Percentiles rank a stretch among this genome's conserved stretches.
These are phyloP conservation scores for Philopedon plagiatum DNA, from an alignment of 2,888 invertebrate species.

Conservation along the genomic window DNA sequence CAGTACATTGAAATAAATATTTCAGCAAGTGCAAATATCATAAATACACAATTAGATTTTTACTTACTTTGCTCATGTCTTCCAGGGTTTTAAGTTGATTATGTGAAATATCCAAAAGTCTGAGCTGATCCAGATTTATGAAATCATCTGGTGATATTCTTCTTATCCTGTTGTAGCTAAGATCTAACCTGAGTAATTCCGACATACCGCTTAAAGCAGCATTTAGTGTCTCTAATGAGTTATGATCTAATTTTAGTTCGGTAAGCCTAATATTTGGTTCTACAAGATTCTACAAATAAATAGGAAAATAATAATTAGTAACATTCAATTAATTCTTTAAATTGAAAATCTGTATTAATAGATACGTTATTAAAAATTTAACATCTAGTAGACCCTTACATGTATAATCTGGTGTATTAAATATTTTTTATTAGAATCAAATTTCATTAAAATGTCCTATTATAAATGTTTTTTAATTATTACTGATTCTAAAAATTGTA, in stretches of 20 bases:
- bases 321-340: no score
- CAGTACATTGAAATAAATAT: no score
- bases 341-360: no score
- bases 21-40: not conserved
- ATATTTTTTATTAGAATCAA: not conserved
- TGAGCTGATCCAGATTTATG: constrained; percentile 82
- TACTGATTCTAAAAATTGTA: no score
- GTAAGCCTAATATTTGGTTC: constrained; percentile 82
- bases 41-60: no score
- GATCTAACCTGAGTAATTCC: constrained; percentile 79
- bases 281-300: constrained; percentile 77
- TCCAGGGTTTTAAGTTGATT: constrained; percentile 84
- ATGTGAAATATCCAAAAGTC: constrained; percentile 82
- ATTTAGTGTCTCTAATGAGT: constrained; percentile 79
- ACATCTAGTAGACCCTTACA: no score
- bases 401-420: no score
- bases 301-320: no score
- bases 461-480: not conserved
- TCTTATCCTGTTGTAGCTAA: constrained; percentile 83
- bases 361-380: no score
- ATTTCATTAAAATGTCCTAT: not conserved
- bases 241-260: constrained; percentile 82
- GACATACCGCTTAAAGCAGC: constrained; percentile 84
- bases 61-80: constrained; percentile 84
- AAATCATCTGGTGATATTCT: constrained; percentile 84